These are phyloP conservation scores for Xiphophorus birchmanni DNA, from an alignment of 2,797 vertebrate genomes.

Conservation along the genomic window DNA sequence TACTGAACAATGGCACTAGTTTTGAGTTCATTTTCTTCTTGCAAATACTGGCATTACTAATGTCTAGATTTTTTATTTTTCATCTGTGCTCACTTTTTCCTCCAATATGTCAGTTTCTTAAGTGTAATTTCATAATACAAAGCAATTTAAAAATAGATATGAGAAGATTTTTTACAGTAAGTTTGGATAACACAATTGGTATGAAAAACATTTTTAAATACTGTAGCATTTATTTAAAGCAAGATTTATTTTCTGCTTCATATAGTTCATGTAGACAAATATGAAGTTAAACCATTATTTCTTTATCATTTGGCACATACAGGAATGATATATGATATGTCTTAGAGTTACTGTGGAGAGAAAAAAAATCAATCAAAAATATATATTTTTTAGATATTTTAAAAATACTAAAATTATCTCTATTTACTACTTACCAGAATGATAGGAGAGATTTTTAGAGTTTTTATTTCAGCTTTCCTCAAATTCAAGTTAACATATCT, in stretches of 20 bases:
- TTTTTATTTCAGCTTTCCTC: neutral
- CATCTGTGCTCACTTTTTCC: neutral
- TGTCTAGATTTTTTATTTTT: neutral
- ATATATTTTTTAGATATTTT: neutral
- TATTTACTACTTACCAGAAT: neutral
- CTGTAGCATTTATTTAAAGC: slow-evolving; percentile 12
- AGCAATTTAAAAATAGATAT: slow-evolving; percentile 24
- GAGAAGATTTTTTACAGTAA: slow-evolving; percentile 23
- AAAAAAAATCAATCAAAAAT: neutral
- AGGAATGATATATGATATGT: neutral
- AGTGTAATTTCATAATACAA: slow-evolving; percentile 33
- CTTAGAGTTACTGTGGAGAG: neutral
- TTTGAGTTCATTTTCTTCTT: neutral
- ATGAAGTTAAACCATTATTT: neutral
- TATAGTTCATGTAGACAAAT: neutral
- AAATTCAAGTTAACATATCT: neutral
- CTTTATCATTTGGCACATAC: neutral
- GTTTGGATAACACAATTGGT: slow-evolving; percentile 8
- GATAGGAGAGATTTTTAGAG: neutral
- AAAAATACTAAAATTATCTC: neutral
- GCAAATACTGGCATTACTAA: neutral
- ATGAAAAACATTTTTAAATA: slow-evolving; percentile 31
- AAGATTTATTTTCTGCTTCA: slow-evolving; percentile 15
- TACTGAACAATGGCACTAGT: neutral
- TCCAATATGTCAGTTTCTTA: neutral